Percentiles rank a stretch among this genome's conserved stretches.
Evolutionary conservation across 2,888 invertebrate species (phyloP).

Genomic region (Scrobipalpa atriplicella): DNA sequence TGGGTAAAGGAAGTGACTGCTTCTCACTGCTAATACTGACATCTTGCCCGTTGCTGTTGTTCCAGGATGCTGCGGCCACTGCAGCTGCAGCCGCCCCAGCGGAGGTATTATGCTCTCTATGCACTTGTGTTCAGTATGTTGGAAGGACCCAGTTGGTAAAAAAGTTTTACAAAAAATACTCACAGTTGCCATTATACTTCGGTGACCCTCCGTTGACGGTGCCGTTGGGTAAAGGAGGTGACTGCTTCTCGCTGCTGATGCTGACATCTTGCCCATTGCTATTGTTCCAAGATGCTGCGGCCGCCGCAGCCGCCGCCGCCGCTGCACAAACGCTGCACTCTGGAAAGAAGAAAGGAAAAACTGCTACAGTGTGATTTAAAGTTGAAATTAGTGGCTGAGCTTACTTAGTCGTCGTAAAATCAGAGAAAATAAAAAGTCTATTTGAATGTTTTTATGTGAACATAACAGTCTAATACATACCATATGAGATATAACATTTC

Average conservation of each 20-base stretch:
- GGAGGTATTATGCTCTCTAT: no score
- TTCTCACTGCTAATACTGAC: conserved; percentile 46
- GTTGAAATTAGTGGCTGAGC: no score
- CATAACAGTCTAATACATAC: no score
- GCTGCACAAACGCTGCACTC: conserved; percentile 78
- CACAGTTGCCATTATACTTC: conserved; percentile 59
- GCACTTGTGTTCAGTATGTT: no score
- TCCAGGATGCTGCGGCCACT: conserved; percentile 70
- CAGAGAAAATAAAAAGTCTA: no score
- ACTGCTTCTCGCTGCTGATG: conserved; percentile 46
- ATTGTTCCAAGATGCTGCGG: conserved; percentile 64
- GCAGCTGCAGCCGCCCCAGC: conserved; percentile 75
- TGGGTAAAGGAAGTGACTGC: conserved; percentile 42
- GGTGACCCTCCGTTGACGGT: conserved; percentile 45
- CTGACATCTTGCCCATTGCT: conserved; percentile 52
- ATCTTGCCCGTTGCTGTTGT: conserved; percentile 53
- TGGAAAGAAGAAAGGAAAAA: conserved; percentile 41
- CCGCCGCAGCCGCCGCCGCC: conserved; percentile 75
- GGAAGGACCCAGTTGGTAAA: no score
- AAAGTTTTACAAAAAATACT: conserved; percentile 37
- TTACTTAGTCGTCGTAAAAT: no score
- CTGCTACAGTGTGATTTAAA: no score
- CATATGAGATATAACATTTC: no score
- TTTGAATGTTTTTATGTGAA: no score
- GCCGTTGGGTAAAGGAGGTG: conserved; percentile 48